phyloP scores from a whole-genome alignment of 2,113 vertebrate genomes.

The Sander vitreus region DNA sequence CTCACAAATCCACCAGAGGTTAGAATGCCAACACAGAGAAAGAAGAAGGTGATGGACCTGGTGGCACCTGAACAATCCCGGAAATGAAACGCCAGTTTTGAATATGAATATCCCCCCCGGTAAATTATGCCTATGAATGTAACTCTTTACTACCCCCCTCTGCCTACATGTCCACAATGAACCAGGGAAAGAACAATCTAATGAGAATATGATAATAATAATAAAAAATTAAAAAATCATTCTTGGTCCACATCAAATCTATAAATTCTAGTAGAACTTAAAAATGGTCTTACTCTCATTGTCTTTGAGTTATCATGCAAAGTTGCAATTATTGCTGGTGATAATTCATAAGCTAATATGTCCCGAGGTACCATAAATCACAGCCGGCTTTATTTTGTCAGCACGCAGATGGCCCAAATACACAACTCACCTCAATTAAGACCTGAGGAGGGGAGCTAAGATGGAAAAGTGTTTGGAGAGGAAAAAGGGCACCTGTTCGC shows the following conservation, averaged over 20 bases:
- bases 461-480: conserved; percentile 66
- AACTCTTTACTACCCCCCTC: too few relatives aligned
- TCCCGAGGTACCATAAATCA: conserved; percentile 85
- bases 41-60: too few relatives aligned
- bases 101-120: too few relatives aligned
- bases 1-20: too few relatives aligned
- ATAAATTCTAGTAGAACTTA: neutral
- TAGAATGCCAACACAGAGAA: too few relatives aligned
- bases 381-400: conserved; percentile 81
- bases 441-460: conserved; percentile 64
- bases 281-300: neutral
- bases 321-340: conserved; percentile 55
- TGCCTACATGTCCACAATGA: neutral
- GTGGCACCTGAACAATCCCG: too few relatives aligned
- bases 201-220: neutral
- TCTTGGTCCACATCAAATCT: neutral
- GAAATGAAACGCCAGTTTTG: too few relatives aligned
- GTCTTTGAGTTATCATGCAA: conserved; percentile 38
- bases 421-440: conserved; percentile 78
- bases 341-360: conserved; percentile 74
- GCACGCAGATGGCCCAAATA: conserved; percentile 81
- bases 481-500: conserved; percentile 75
- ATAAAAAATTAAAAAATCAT: neutral
- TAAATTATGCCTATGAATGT: too few relatives aligned
- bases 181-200: neutral